Evolutionary conservation across 2,797 vertebrate genomes (phyloP).

Genomic region (Paguma larvata): DNA sequence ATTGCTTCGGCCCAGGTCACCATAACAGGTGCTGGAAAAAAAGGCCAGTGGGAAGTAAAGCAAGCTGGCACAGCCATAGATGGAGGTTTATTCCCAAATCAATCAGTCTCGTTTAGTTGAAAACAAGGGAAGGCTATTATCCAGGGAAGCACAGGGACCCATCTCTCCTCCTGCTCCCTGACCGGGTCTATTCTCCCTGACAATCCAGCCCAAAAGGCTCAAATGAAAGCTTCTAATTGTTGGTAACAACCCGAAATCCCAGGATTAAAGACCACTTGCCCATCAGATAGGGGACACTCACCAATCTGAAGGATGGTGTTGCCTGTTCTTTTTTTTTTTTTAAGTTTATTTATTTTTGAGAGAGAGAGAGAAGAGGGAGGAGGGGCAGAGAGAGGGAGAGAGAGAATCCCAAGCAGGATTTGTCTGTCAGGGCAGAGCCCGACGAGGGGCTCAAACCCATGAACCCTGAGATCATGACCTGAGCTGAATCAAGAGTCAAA

Average conservation of each 20-base stretch:
- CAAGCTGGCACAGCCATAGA: background rate
- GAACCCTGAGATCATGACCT: no score
- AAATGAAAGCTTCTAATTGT: constrained; percentile 17
- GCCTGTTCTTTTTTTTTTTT: background rate
- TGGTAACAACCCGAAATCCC: constrained; percentile 33
- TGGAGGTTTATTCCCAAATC: constrained; percentile 50
- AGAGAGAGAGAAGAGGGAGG: no score
- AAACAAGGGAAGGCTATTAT: constrained; percentile 54
- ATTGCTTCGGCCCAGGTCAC: constrained; percentile 54
- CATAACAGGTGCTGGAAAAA: constrained; percentile 52
- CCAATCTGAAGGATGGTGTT: background rate
- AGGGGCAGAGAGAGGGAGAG: no score
- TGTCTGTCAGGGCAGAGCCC: no score
- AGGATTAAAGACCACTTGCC: constrained; percentile 6
- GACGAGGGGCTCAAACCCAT: no score
- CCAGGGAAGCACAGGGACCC: background rate
- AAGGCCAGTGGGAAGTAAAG: constrained; percentile 52
- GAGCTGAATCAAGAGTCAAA: no score
- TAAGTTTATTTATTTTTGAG: no score
- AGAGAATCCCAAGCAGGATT: no score
- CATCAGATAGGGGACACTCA: background rate
- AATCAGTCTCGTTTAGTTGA: background rate
- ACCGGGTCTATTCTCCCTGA: background rate
- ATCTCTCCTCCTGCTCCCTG: background rate
- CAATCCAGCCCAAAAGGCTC: background rate